Conservation (phyloP, 2,113 vertebrate genomes). For the Chrysemys picta region DNA sequence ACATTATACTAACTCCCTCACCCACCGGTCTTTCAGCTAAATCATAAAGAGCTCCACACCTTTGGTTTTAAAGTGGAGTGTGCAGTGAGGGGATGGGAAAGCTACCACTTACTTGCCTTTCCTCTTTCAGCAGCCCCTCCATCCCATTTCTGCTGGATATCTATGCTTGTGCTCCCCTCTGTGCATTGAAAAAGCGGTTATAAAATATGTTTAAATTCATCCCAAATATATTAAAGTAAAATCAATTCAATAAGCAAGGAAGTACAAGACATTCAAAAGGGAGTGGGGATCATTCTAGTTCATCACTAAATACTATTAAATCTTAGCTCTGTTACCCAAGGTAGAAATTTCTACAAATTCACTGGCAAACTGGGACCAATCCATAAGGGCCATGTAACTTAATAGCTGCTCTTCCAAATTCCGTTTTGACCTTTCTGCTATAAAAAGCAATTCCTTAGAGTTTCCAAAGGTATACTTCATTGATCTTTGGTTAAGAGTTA, state of each 20-base stretch:
- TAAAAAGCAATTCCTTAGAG: conserved; percentile 74
- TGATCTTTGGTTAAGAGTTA: conserved; percentile 65
- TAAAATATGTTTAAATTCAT: not conserved
- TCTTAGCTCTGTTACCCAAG: not conserved
- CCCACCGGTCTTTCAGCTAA: conserved; percentile 21
- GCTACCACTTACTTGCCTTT: accelerated
- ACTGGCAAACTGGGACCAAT: conserved; percentile 34
- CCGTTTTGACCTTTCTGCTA: conserved; percentile 62
- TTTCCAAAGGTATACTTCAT: conserved; percentile 68
- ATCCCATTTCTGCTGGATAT: not conserved
- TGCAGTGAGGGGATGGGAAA: accelerated
- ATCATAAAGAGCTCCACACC: not conserved
- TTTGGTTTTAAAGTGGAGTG: not conserved
- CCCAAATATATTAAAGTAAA: not conserved
- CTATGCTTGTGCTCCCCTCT: not conserved
- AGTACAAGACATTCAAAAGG: not conserved
- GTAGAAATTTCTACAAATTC: conserved; percentile 50
- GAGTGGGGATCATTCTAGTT: conserved; percentile 10
- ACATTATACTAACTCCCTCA: not conserved
- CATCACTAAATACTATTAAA: not conserved
- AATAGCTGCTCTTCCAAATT: conserved; percentile 68
- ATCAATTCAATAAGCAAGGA: not conserved
- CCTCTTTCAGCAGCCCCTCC: not conserved
- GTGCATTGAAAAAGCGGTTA: not conserved
- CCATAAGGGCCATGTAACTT: conserved; percentile 50